Evolutionary conservation across 2,797 vertebrate species (phyloP).

Genomic region (Thamnophis elegans): DNA sequence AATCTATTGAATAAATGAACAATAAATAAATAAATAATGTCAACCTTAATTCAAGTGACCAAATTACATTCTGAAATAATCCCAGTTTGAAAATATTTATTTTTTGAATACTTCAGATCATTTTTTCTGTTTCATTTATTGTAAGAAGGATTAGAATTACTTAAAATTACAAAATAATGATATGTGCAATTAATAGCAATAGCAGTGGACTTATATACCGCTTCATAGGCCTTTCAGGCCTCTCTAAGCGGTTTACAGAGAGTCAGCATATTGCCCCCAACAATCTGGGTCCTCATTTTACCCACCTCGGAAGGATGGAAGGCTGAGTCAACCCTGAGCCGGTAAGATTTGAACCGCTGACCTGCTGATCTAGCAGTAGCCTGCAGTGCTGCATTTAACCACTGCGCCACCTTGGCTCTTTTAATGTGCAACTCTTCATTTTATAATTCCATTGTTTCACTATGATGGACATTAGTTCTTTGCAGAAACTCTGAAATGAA

Average conservation of each 20-base stretch:
- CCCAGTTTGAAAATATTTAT: background rate
- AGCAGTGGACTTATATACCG: too few species aligned
- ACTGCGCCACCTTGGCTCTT: too few species aligned
- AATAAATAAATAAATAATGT: background rate
- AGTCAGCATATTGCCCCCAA: too few species aligned
- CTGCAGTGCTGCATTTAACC: too few species aligned
- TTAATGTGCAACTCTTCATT: background rate
- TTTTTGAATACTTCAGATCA: background rate
- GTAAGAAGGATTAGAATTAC: background rate
- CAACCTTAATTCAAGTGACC: background rate
- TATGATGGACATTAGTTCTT: background rate
- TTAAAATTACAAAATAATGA: background rate
- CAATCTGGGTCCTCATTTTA: too few species aligned
- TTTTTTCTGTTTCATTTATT: background rate
- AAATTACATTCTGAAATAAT: background rate
- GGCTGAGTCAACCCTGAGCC: too few species aligned
- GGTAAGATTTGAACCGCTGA: too few species aligned
- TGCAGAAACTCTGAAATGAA: background rate
- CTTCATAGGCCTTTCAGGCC: too few species aligned
- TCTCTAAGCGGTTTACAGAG: too few species aligned
- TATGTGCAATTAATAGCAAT: background rate
- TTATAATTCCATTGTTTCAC: background rate
- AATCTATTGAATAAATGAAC: background rate
- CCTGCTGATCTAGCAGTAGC: too few species aligned
- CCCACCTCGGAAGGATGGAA: too few species aligned